phyloP scores from a whole-genome alignment of 2,888 invertebrate genomes.

The Siphlonurus alternatus region DNA sequence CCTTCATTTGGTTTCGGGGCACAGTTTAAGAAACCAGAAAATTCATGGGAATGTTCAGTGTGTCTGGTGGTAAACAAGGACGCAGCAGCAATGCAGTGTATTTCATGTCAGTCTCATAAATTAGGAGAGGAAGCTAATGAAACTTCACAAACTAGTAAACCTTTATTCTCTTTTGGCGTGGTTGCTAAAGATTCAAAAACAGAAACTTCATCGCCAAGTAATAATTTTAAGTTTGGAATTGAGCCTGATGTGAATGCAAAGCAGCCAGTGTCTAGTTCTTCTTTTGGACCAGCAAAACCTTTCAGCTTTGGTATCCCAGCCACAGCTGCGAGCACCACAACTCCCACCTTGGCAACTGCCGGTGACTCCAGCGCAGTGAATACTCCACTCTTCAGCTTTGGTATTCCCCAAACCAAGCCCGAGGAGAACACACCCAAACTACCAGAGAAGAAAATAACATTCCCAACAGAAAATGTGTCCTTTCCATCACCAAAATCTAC shows the following conservation, averaged over 20 bases:
- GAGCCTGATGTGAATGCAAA: neutral
- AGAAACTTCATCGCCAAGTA: neutral
- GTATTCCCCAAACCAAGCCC: neutral
- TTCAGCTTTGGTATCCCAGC: neutral
- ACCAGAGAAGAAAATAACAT: neutral
- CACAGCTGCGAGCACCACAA: neutral
- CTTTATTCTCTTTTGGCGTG: neutral
- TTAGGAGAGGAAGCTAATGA: no score
- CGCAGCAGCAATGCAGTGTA: constrained; percentile 18
- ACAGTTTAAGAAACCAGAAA: constrained; percentile 14
- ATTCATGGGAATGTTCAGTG: constrained; percentile 25
- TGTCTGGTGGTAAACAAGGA: constrained; percentile 25
- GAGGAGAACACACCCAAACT: neutral
- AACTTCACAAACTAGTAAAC: no score
- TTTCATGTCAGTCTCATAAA: constrained; percentile 22
- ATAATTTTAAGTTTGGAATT: neutral
- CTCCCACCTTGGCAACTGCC: neutral
- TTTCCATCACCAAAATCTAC: neutral
- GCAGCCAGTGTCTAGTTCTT: neutral
- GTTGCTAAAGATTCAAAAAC: neutral
- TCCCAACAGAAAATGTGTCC: no score
- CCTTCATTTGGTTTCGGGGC: constrained; percentile 6
- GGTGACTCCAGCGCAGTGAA: neutral
- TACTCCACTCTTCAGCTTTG: neutral
- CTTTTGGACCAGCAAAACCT: neutral